Evolutionary conservation across 2,797 vertebrate genomes (phyloP).

Genomic region (Megalops cyprinoides): DNA sequence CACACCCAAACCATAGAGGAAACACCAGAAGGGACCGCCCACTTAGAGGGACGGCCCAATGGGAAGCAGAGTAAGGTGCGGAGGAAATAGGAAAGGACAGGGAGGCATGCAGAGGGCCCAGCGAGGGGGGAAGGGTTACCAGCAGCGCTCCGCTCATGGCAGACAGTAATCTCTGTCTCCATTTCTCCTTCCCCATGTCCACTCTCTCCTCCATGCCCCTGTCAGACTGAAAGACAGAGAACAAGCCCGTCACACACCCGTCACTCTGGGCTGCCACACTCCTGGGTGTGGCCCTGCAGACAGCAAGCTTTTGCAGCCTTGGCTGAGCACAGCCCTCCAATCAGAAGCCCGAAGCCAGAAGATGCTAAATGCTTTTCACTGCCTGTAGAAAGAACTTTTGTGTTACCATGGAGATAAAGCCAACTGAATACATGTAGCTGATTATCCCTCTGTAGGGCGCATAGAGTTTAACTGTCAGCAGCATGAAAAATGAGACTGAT

Average conservation of each 20-base stretch:
- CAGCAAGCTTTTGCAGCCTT: too few species aligned
- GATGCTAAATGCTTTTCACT: too few species aligned
- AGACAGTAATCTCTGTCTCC: slow-evolving; percentile 45
- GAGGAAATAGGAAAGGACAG: not conserved
- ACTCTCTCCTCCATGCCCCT: slow-evolving; percentile 53
- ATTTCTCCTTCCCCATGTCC: slow-evolving; percentile 62
- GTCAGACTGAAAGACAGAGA: slow-evolving; percentile 51
- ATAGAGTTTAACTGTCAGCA: not conserved
- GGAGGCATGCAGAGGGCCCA: not conserved
- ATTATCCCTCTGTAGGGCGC: not conserved
- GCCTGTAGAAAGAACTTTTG: too few species aligned
- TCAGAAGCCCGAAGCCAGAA: too few species aligned
- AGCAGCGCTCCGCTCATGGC: slow-evolving; percentile 46
- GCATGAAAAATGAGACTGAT: too few species aligned
- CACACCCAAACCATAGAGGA: not conserved
- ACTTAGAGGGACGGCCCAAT: not conserved
- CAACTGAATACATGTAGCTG: not conserved
- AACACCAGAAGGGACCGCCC: not conserved
- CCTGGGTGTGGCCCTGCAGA: too few species aligned
- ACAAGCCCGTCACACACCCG: not conserved
- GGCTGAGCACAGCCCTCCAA: too few species aligned
- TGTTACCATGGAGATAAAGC: not conserved
- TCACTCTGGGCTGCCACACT: too few species aligned
- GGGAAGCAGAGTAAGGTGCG: not conserved
- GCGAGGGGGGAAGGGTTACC: slow-evolving; percentile 28